Conservation (phyloP, 53 echinoderm and acorn worm species). For the Apostichopus leukothele region DNA sequence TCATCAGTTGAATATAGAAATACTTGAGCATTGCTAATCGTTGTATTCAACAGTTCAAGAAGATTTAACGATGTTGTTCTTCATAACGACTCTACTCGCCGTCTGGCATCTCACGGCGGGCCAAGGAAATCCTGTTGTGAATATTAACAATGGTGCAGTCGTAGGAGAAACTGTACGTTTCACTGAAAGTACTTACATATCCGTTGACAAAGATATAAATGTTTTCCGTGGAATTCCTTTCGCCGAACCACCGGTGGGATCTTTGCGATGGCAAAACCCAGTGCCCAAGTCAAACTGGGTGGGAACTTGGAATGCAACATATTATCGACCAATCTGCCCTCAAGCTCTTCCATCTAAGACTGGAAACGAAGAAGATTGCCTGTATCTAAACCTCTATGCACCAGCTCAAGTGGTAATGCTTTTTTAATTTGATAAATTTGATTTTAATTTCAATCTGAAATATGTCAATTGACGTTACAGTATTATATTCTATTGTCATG, state of each 20-base stretch:
- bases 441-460: no score
- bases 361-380: slow-evolving; percentile 56
- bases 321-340: slow-evolving; percentile 60
- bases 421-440: no score
- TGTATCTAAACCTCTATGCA: slow-evolving; percentile 59
- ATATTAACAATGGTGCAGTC: neutral
- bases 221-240: slow-evolving; percentile 78
- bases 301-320: slow-evolving; percentile 69
- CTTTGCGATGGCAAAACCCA: slow-evolving; percentile 61
- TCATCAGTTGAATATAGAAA: no score
- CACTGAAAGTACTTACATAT: slow-evolving; percentile 53
- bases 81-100: neutral
- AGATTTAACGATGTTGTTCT: no score
- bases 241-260: slow-evolving; percentile 76
- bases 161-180: slow-evolving; percentile 66
- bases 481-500: no score
- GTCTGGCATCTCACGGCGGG: neutral
- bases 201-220: slow-evolving; percentile 58
- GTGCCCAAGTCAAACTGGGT: slow-evolving; percentile 54
- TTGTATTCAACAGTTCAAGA: no score
- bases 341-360: slow-evolving; percentile 44
- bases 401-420: slow-evolving; percentile 42
- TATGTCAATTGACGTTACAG: no score
- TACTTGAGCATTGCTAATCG: no score
- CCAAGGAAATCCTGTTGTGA: neutral